A percentile compares a stretch with the other conserved stretches of the same genome.
phyloP scores from a whole-genome alignment of 2,888 invertebrate genomes.

The Diloba caeruleocephala region DNA sequence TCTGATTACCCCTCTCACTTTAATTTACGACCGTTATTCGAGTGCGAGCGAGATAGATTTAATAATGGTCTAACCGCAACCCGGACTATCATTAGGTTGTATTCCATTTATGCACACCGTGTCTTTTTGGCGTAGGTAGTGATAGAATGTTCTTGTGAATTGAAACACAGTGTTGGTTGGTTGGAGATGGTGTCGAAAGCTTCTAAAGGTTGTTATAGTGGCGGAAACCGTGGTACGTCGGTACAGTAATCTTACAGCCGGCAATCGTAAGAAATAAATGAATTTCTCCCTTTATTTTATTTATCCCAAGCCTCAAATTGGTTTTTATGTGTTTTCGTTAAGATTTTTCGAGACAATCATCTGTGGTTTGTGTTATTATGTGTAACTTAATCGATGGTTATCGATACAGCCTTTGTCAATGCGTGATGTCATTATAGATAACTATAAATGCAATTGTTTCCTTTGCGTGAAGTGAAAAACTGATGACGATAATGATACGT shows the following conservation, averaged over 20 bases:
- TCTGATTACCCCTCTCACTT: conserved; percentile 79
- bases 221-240: conserved; percentile 73
- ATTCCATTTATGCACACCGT: conserved; percentile 73
- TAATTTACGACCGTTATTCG: conserved; percentile 68
- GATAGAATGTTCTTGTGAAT: conserved; percentile 25
- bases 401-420: conserved; percentile 65
- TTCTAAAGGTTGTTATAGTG: conserved; percentile 54
- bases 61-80: conserved; percentile 85
- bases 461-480: conserved; percentile 26
- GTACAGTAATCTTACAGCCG: conserved; percentile 75
- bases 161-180: conserved; percentile 36
- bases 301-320: conserved; percentile 67
- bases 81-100: conserved; percentile 81
- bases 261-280: conserved; percentile 84
- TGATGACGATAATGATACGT: conserved; percentile 27
- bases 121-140: conserved; percentile 43
- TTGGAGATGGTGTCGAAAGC: conserved; percentile 26
- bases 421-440: conserved; percentile 64
- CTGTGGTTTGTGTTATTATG: conserved; percentile 68
- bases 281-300: conserved; percentile 73
- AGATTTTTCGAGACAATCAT: conserved; percentile 65
- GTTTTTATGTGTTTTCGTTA: conserved; percentile 81
- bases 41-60: conserved; percentile 80
- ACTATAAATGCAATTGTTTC: conserved; percentile 42
- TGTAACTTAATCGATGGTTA: conserved; percentile 69